Evolutionary conservation across 2,113 vertebrate genomes (phyloP).

Genomic region (Rattus norvegicus): GRCr8 NC_086037.1:54102501-54103000

Average conservation of each 20-base stretch:
- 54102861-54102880: neutral
- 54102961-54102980: neutral
- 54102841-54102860: conserved; percentile 46
- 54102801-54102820: conserved; percentile 17
- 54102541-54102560: neutral
- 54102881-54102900: conserved; percentile 11
- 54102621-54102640: conserved; percentile 46
- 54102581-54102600: conserved; percentile 39
- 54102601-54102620: conserved; percentile 9
- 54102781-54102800: conserved; percentile 28
- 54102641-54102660: conserved; percentile 7
- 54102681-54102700: conserved; percentile 57
- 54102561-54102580: neutral
- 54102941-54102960: neutral
- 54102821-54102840: conserved; percentile 8
- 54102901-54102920: conserved; percentile 46
- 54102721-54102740: conserved; percentile 28
- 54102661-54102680: conserved; percentile 56
- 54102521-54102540: conserved; percentile 6
- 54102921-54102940: neutral
- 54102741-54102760: conserved; percentile 8
- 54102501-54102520: conserved; percentile 28
- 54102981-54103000: neutral
- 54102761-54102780: conserved; percentile 3
- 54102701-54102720: conserved; percentile 12